Evolutionary conservation across 1,140 invertebrate genomes (phyloP).

Genomic region (Ridgeia piscesae): DNA sequence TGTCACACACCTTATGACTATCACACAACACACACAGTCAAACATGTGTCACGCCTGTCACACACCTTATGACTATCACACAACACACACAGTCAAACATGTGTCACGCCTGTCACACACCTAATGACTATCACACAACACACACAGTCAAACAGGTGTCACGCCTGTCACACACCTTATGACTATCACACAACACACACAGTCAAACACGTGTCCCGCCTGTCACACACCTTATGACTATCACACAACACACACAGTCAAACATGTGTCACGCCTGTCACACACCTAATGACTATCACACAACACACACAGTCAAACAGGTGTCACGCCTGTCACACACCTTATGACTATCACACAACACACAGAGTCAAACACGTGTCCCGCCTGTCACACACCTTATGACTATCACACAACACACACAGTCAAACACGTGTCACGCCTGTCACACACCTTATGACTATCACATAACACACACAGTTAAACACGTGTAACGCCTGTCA

Average conservation of each 20-base stretch:
- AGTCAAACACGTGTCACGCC: not conserved
- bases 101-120: too few relatives aligned
- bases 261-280: too few relatives aligned
- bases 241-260: slow-evolving; percentile 29
- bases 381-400: too few relatives aligned
- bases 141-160: not conserved
- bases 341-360: too few relatives aligned
- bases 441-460: too few relatives aligned
- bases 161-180: too few relatives aligned
- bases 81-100: slow-evolving; percentile 17
- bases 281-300: slow-evolving; percentile 70
- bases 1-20: too few relatives aligned
- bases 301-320: slow-evolving; percentile 16
- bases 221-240: too few relatives aligned
- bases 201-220: not conserved
- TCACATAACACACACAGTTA: slow-evolving; percentile 28
- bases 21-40: slow-evolving; percentile 29
- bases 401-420: slow-evolving; percentile 31
- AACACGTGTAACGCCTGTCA: too few relatives aligned
- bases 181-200: slow-evolving; percentile 31
- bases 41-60: too few relatives aligned
- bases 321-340: too few relatives aligned
- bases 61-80: too few relatives aligned
- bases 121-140: slow-evolving; percentile 66
- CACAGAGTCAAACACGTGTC: not conserved